Evolutionary conservation across 1,140 invertebrate genomes (phyloP).

Genomic region (Samia ricini): DNA sequence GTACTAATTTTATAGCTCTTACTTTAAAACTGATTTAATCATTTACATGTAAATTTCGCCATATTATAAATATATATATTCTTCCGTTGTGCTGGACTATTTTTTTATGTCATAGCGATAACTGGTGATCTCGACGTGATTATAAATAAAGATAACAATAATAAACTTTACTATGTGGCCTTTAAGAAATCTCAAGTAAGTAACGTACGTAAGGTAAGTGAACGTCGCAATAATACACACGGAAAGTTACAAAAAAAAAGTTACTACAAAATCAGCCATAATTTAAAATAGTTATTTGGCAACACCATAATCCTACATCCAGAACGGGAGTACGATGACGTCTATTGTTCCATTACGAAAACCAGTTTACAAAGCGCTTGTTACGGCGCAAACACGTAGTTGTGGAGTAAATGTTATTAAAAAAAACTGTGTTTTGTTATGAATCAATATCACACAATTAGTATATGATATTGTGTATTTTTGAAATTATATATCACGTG

Average conservation of each 20-base stretch:
- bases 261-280: neutral
- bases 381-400: neutral
- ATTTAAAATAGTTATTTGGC: neutral
- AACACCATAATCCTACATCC: neutral
- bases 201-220: too few relatives aligned
- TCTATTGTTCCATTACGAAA: neutral
- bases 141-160: too few relatives aligned
- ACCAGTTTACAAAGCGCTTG: neutral
- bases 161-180: too few relatives aligned
- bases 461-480: neutral
- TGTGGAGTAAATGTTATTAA: neutral
- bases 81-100: too few relatives aligned
- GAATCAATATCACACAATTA: neutral
- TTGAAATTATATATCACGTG: neutral
- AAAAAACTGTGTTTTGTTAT: neutral
- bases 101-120: too few relatives aligned
- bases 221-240: too few relatives aligned
- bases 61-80: too few relatives aligned
- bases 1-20: too few relatives aligned
- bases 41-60: too few relatives aligned
- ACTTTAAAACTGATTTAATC: too few relatives aligned
- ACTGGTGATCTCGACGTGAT: too few relatives aligned
- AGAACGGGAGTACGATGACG: neutral
- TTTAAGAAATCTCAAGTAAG: too few relatives aligned
- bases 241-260: neutral